These are phyloP conservation scores for Apus apus DNA, from an alignment of 2,113 vertebrate genomes.

Conservation along the genomic window DNA sequence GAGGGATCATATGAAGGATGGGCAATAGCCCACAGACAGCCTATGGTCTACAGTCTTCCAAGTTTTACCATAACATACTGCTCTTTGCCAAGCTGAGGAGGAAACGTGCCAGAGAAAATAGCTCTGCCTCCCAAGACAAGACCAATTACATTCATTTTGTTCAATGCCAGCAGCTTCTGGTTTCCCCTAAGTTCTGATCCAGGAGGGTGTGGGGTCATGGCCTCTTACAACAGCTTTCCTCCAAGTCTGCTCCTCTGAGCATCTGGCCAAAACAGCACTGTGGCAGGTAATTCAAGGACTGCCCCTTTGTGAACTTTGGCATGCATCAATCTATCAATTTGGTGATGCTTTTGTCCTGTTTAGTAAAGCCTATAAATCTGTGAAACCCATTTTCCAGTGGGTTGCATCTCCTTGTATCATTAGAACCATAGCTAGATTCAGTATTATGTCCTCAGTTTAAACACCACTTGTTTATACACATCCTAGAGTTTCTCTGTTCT, in stretches of 20 bases:
- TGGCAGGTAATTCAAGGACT: not conserved
- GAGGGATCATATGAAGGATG: not conserved
- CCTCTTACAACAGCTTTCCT: not conserved
- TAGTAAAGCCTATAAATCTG: not conserved
- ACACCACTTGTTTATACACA: not conserved
- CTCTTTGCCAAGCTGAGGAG: not conserved
- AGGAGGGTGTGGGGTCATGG: not conserved
- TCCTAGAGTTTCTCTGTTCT: not conserved
- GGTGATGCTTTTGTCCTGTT: not conserved
- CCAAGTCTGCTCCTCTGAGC: not conserved
- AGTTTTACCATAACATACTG: not conserved
- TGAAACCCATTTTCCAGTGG: not conserved
- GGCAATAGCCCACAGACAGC: not conserved
- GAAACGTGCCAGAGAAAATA: not conserved
- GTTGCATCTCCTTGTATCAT: not conserved
- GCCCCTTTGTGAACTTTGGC: not conserved
- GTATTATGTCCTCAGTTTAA: not conserved
- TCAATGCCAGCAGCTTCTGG: conserved; percentile 19
- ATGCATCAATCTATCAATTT: not conserved
- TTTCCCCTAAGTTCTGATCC: not conserved
- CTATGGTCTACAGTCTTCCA: not conserved
- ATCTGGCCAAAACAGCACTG: not conserved
- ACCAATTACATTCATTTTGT: not conserved
- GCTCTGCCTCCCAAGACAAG: not conserved
- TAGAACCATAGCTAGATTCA: accelerated